These are phyloP conservation scores for Phymastichus coffea DNA, from an alignment of 1,140 invertebrate genomes.

Conservation along the genomic window DNA sequence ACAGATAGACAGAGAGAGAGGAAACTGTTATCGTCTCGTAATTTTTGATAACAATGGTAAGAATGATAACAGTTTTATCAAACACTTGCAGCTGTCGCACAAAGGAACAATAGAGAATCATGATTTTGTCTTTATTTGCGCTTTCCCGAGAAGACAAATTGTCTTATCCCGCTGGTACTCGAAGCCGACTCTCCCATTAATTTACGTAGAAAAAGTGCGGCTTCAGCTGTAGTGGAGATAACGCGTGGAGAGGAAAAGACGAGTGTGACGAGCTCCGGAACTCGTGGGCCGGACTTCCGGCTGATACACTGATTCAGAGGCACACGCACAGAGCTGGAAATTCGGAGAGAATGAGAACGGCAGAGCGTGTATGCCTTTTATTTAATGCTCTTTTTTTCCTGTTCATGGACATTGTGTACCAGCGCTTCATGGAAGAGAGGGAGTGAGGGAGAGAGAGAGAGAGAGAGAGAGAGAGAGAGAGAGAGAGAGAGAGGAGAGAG, in stretches of 20 bases:
- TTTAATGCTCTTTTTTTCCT: background rate
- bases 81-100: too few relatives aligned
- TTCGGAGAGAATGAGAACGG: conserved; percentile 4
- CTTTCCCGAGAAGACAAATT: too few relatives aligned
- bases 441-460: too few relatives aligned
- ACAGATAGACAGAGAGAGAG: too few relatives aligned
- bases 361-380: background rate
- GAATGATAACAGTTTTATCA: too few relatives aligned
- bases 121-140: too few relatives aligned
- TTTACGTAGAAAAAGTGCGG: background rate
- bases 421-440: too few relatives aligned
- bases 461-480: background rate
- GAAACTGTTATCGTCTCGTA: too few relatives aligned
- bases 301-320: conserved; percentile 51
- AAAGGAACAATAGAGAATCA: too few relatives aligned
- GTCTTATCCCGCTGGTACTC: too few relatives aligned
- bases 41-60: too few relatives aligned
- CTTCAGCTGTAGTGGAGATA: conserved; percentile 26
- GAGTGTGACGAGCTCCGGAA: conserved; percentile 44
- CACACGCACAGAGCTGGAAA: conserved; percentile 10
- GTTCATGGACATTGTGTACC: background rate
- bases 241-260: conserved; percentile 24
- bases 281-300: conserved; percentile 57
- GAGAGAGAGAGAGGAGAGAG: background rate
- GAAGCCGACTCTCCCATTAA: background rate